Base-by-base conservation (phyloP, 2,113 vertebrate species). In the Stegostoma tigrinum region DNA sequence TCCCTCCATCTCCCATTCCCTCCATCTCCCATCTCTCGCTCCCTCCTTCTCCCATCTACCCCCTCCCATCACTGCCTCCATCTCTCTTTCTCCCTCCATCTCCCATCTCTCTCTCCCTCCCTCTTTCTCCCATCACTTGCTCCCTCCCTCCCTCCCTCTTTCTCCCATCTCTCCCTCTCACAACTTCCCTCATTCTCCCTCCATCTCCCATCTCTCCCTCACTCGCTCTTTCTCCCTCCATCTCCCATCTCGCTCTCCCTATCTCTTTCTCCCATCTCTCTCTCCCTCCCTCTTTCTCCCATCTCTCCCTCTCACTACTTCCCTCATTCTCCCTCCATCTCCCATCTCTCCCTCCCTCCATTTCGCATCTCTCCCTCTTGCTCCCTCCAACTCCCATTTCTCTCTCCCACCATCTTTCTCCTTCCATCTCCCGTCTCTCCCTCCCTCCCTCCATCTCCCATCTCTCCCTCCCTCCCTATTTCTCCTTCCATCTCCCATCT, bases 191-290 rank as follows among this genome's bases (percentile, higher is more conserved):
- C n/a, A n/a, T n/a, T n/a, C n/a, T n/a, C n/a, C n/a, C n/a, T n/a
- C n/a, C n/a, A n/a, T 15, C 64, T 15, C 15, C 45, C 45, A 61
- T 2, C 38, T 10, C 52, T 8, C 14, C 0, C 3, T 30, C 55
- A 0, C 55, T 2, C n/a, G 0, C n/a, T 27, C 38, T 24, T 2
- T 1, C 38, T 2, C 52, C 2, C 52, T 24, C n/a, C 6, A 1
- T 42, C 12, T 4, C 27, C 55, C 90, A 24, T 30, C 55, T 10
- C 27, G 0, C 30, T 45, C 6, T 27, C 30, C 90, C 8, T 45
- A 1, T 0, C 55, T 27, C 55, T 42, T 8, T 2, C 38, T 15
- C n/a, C 55, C n/a, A n/a, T n/a, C n/a, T 93, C 1, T 52, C 24
- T 3, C 89, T 93, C 34, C 64, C 64, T 5, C 64, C 3, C 64